Evolutionary conservation across 2,888 invertebrate species (phyloP).

Genomic region (Rhorus exstirpatorius): DNA sequence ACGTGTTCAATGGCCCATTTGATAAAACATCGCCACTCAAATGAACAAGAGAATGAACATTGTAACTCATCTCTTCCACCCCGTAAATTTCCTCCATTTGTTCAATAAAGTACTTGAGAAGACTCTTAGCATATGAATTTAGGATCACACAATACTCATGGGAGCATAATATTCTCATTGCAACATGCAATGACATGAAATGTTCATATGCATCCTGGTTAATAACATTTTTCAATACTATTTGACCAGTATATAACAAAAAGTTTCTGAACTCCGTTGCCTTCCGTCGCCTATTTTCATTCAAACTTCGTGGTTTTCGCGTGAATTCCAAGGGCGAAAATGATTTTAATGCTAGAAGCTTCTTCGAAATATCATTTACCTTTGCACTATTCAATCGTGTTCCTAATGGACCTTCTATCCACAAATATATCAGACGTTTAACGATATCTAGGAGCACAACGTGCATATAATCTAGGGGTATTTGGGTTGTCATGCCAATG

Average conservation of each 20-base stretch:
- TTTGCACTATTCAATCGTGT: too few relatives aligned
- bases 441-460: not conserved
- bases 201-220: constrained; percentile 60
- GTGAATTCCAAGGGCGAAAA: too few relatives aligned
- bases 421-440: too few relatives aligned
- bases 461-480: not conserved
- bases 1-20: constrained; percentile 25
- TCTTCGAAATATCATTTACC: too few relatives aligned
- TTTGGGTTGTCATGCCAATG: not conserved
- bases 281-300: constrained; percentile 72
- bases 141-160: constrained; percentile 60
- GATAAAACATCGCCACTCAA: constrained; percentile 14
- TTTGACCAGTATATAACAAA: constrained; percentile 75
- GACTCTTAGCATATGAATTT: constrained; percentile 67
- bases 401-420: too few relatives aligned
- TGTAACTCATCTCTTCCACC: constrained; percentile 69
- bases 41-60: constrained; percentile 72
- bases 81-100: constrained; percentile 73
- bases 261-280: constrained; percentile 76
- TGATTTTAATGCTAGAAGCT: too few relatives aligned
- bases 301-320: not conserved
- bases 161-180: constrained; percentile 69
- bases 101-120: constrained; percentile 72
- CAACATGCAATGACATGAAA: constrained; percentile 70
- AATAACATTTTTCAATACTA: constrained; percentile 39